phyloP scores from a whole-genome alignment of 1,140 invertebrate genomes.

The Papilio machaon region DNA sequence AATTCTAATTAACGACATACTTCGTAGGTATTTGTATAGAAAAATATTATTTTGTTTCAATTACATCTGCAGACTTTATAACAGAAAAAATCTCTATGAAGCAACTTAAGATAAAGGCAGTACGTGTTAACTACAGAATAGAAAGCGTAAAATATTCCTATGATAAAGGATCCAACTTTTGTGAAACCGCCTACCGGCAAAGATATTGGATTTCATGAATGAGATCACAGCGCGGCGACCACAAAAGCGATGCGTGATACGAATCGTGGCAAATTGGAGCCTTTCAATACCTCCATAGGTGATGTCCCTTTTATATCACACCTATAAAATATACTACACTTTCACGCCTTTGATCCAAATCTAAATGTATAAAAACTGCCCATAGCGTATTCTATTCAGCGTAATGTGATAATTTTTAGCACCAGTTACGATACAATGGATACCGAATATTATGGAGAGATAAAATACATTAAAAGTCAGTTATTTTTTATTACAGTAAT shows the following conservation, averaged over 20 bases:
- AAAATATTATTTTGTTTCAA: too few species aligned
- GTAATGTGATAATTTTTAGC: background rate
- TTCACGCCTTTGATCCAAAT: slow-evolving; percentile 25
- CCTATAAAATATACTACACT: slow-evolving; percentile 31
- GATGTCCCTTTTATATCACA: slow-evolving; percentile 23
- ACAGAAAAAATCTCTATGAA: background rate
- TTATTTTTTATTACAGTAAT: background rate
- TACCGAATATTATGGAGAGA: background rate
- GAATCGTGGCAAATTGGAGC: slow-evolving; percentile 34
- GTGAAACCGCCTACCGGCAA: slow-evolving; percentile 20
- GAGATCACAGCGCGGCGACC: slow-evolving; percentile 22
- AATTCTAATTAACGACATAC: too few species aligned
- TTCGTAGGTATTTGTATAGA: too few species aligned
- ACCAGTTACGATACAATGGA: background rate
- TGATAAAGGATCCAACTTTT: slow-evolving; percentile 11
- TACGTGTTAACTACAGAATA: slow-evolving; percentile 12
- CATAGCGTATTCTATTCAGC: background rate
- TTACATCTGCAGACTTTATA: background rate
- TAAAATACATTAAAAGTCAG: background rate
- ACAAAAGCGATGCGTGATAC: slow-evolving; percentile 35
- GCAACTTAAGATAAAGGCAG: background rate
- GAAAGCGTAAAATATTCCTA: slow-evolving; percentile 14
- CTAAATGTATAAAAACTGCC: slow-evolving; percentile 20
- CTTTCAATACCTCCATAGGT: slow-evolving; percentile 20
- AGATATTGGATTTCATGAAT: slow-evolving; percentile 36